phyloP scores from a whole-genome alignment of 2,113 vertebrate genomes.

The Calidris pygmaea region DNA sequence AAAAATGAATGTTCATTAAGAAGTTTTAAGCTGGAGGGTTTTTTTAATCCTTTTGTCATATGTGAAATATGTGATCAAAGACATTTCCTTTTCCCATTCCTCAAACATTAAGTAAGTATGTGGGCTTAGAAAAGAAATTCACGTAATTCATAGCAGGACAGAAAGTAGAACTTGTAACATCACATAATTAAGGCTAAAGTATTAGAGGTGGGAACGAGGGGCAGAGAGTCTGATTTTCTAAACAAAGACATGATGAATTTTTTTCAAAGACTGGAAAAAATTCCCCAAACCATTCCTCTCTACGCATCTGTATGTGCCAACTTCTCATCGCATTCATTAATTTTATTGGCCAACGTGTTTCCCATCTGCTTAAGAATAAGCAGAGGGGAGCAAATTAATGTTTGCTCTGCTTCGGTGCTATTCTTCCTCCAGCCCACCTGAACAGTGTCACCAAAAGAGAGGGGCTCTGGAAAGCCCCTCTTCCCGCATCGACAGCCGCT shows the following conservation, averaged over 20 bases:
- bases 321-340: background rate
- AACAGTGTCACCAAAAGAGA: background rate
- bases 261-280: conserved; percentile 29
- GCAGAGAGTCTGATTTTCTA: conserved; percentile 46
- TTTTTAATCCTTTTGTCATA: conserved; percentile 64
- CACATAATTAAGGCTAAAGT: conserved; percentile 63
- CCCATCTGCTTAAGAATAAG: conserved; percentile 29
- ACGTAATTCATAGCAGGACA: conserved; percentile 54
- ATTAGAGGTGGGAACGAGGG: conserved; percentile 34
- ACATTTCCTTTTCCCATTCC: conserved; percentile 7
- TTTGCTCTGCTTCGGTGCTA: background rate
- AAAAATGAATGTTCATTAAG: conserved; percentile 56
- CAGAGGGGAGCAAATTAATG: background rate
- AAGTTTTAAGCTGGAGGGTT: conserved; percentile 30
- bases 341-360: conserved; percentile 29
- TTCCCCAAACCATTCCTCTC: conserved; percentile 37
- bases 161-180: conserved; percentile 46
- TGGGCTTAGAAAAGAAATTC: conserved; percentile 32
- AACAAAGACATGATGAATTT: conserved; percentile 60
- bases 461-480: background rate
- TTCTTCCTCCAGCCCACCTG: background rate
- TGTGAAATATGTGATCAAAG: conserved; percentile 64
- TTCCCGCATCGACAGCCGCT: accelerated
- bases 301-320: conserved; percentile 23
- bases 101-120: conserved; percentile 41